Evolutionary conservation across 2,113 vertebrate genomes (phyloP).

Genomic region (Gallinago jamesoni): DNA sequence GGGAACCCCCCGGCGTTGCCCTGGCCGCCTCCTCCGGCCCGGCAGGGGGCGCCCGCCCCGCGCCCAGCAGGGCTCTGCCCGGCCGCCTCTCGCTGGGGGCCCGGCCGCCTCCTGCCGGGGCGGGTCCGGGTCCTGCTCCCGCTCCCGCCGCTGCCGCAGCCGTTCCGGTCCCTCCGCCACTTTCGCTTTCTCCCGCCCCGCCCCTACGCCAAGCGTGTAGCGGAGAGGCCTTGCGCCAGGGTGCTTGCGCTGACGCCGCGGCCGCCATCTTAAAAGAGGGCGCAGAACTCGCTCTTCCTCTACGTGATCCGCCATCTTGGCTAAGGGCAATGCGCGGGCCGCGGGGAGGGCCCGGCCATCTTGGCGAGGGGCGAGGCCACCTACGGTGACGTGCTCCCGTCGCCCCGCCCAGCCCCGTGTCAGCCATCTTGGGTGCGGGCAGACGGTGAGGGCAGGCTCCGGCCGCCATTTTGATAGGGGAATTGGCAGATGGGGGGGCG

Average conservation of each 20-base stretch:
- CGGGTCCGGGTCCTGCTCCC: neutral
- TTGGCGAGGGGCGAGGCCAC: neutral
- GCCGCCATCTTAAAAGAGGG: neutral
- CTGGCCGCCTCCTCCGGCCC: neutral
- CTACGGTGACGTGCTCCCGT: neutral
- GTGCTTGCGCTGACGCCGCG: neutral
- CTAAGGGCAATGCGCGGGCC: neutral
- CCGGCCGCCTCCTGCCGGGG: neutral
- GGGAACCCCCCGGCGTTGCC: neutral
- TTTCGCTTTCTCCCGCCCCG: neutral
- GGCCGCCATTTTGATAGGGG: neutral
- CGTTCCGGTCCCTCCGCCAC: neutral
- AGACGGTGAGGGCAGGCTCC: neutral
- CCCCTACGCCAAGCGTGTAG: neutral
- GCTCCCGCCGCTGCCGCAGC: neutral
- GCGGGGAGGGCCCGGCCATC: neutral
- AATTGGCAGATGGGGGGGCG: neutral
- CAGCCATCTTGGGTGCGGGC: neutral
- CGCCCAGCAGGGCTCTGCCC: neutral
- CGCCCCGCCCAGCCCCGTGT: neutral
- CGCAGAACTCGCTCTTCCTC: neutral
- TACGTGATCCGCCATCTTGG: neutral
- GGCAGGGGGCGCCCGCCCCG: neutral
- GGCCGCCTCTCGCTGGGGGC: neutral
- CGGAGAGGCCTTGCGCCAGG: neutral